Evolutionary conservation across 1,140 invertebrate species (phyloP), one percentile per base, ranked within the genome.

Genomic region (Macrobrachium nipponense): DNA sequence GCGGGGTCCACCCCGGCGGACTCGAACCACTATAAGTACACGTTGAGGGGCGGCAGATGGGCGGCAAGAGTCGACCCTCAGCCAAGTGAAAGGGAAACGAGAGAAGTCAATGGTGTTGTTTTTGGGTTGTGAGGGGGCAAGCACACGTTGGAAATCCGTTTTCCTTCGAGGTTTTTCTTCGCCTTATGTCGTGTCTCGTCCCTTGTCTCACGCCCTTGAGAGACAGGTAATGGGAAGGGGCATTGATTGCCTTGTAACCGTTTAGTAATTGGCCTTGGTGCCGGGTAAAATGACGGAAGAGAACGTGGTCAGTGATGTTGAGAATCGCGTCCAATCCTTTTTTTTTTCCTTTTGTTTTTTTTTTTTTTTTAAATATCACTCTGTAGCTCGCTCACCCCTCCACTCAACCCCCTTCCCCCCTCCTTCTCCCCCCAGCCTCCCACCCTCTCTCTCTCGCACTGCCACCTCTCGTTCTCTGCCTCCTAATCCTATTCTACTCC

Each of bases 381-480:
- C 15, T n/a, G n/a, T 79, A 51, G n/a, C 11, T 27, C n/a, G 59
- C 59, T 62, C 76, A n/a, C 58, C 36, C 59, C 4, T n/a, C 61
- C 44, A 5, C 76, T 17, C n/a, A n/a, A n/a, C n/a, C n/a, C n/a
- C n/a, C 58, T 0, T n/a, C 15, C 77, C 14, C 77, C 43, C 77
- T 64, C 77, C 8, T 59, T 61, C 77, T 36, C 77, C 76, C n/a
- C 76, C 60, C 76, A 58, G 43, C 27, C 76, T 78, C 76, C 60
- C 76, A 58, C 75, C 59, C 43, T 77, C 75, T 58, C 75, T 77
- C 75, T 77, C 75, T 58, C 43, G 15, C 75, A 51, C 75, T 17
- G 43, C 58, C 75, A 5, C 44, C 73, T 43, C 5, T 76, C 73
- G 27, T 43, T 6, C 73, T 43, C 5, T 51, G 23, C 44, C 73